Evolutionary conservation across 1,140 invertebrate genomes (phyloP).

Genomic region (Leptinotarsa defecta): DNA sequence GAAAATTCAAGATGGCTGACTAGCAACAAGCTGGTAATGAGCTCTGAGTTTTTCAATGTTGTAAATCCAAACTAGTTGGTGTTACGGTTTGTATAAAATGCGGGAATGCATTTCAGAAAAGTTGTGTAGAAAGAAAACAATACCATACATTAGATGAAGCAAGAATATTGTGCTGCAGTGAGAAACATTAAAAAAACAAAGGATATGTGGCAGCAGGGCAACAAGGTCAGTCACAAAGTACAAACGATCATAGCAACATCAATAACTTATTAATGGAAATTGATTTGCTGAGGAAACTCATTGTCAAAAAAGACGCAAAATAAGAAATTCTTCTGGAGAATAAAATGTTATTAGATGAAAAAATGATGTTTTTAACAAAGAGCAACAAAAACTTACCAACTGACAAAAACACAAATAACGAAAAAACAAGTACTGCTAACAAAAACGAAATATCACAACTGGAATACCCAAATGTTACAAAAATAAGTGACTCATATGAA

Average conservation of each 20-base stretch:
- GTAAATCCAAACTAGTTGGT: conserved; percentile 17
- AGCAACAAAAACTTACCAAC: conserved; percentile 9
- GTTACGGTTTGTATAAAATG: conserved; percentile 7
- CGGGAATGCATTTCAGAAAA: conserved; percentile 8
- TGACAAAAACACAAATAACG: conserved; percentile 10
- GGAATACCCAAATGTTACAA: conserved; percentile 11
- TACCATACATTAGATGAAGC: conserved; percentile 14
- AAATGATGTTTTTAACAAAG: conserved; percentile 12
- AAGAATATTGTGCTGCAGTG: conserved; percentile 16
- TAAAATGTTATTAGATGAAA: conserved; percentile 18
- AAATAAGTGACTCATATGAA: neutral
- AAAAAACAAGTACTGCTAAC: neutral
- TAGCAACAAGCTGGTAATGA: conserved; percentile 14
- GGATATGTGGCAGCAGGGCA: conserved; percentile 12
- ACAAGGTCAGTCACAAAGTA: conserved; percentile 7
- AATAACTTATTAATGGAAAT: conserved; percentile 19
- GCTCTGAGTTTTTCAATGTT: conserved; percentile 11
- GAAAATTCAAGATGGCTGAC: conserved; percentile 4
- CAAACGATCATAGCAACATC: neutral
- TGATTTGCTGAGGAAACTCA: conserved; percentile 9
- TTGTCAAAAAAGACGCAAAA: conserved; percentile 12
- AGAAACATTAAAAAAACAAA: conserved; percentile 7
- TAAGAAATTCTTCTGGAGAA: conserved; percentile 3
- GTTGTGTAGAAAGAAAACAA: conserved; percentile 14
- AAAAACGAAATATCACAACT: conserved; percentile 17